phyloP scores from a whole-genome alignment of 2,113 vertebrate genomes.

The Pelvicachromis taeniatus region DNA sequence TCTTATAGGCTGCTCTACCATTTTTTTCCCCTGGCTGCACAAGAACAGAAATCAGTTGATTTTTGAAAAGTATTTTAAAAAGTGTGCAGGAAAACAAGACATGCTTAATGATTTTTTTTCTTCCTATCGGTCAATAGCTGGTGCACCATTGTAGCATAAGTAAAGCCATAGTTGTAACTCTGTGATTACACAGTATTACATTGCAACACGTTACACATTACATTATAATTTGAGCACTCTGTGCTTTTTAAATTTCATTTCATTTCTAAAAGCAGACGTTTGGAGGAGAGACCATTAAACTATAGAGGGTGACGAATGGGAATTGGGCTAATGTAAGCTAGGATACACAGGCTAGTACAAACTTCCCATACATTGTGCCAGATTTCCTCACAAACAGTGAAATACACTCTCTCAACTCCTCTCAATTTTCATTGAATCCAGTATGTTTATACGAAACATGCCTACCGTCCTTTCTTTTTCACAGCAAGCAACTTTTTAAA shows the following conservation, averaged over 20 bases:
- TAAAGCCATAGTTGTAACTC: not conserved
- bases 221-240: not conserved
- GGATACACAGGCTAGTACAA: not conserved
- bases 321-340: not conserved
- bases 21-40: not conserved
- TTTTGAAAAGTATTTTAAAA: not conserved
- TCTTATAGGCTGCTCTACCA: not conserved
- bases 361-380: not conserved
- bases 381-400: not conserved
- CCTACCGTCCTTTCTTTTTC: not conserved
- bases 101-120: rapidly evolving
- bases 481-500: not conserved
- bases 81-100: not conserved
- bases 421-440: not conserved
- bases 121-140: not conserved
- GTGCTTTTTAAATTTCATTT: not conserved
- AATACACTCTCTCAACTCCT: not conserved
- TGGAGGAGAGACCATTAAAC: not conserved
- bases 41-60: not conserved
- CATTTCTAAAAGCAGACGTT: not conserved
- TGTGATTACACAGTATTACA: not conserved
- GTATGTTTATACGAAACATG: not conserved
- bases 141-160: not conserved
- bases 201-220: too few species aligned
- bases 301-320: not conserved